Evolutionary conservation across 2,888 invertebrate genomes (phyloP).

Genomic region (Archaeoteleia sp.): DNA sequence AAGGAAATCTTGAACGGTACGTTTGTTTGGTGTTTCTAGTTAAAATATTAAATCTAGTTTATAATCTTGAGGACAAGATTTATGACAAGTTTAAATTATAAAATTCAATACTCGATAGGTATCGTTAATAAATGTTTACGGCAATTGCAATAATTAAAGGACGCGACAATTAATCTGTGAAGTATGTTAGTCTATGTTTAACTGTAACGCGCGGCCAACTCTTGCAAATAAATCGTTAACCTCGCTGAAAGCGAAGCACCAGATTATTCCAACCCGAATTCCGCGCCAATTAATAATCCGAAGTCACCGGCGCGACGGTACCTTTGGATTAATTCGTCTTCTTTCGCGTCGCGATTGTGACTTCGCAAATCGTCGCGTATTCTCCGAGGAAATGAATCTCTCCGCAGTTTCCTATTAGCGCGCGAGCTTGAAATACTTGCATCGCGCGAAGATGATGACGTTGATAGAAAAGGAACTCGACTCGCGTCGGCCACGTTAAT

Average conservation of each 20-base stretch:
- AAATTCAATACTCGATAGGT: too few species aligned
- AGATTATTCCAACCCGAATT: conserved; percentile 36
- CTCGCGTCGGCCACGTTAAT: conserved; percentile 40
- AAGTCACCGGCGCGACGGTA: conserved; percentile 31
- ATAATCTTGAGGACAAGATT: too few species aligned
- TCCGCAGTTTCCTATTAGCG: conserved; percentile 40
- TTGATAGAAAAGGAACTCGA: conserved; percentile 48
- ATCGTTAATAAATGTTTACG: too few species aligned
- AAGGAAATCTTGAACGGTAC: too few species aligned
- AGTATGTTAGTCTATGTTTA: conserved; percentile 2
- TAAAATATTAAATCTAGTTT: too few species aligned
- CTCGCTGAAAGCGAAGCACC: conserved; percentile 29
- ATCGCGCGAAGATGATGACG: conserved; percentile 39
- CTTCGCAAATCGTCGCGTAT: conserved; percentile 44
- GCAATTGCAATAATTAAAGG: too few species aligned
- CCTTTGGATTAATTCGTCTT: conserved; percentile 49
- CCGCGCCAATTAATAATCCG: conserved; percentile 48
- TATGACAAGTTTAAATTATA: too few species aligned
- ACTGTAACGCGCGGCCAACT: conserved; percentile 10
- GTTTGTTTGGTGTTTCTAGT: too few species aligned
- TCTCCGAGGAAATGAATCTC: conserved; percentile 44
- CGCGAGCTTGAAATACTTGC: conserved; percentile 39
- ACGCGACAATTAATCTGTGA: background rate
- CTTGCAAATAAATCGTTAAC: conserved; percentile 40
- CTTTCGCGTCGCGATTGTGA: conserved; percentile 45